Evolutionary conservation across 2,888 invertebrate species (phyloP), one percentile per base, ranked within the genome.

Genomic region (Mythimna pallens): DNA sequence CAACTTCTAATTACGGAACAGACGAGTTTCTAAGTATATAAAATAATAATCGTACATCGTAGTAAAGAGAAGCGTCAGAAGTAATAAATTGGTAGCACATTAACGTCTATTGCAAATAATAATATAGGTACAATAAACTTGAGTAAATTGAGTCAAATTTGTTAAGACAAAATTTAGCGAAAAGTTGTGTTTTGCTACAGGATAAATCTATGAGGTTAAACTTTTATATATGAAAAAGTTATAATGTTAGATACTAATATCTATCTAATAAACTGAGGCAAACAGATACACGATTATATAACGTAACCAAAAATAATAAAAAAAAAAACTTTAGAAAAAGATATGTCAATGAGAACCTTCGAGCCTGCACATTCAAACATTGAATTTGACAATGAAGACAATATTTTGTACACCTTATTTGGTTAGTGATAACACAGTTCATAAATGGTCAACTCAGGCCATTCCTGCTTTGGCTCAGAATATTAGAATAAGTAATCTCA

Each of bases 81-180:
- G 36, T 36, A 73, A 63, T 73, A 68, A 75, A 73, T 70, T 63
- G 30, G 65, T 69, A 55, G 20, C 10, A 54, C 40, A 76, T 73
- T 76, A 69, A 67, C 57, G 34, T 69, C 47, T 36, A n/a, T n/a
- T 17, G 55, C 25, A 69, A 68, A 76, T 68, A 57, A 47, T 71
- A 82, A 52, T 20, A 52, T 52, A n/a, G n/a, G n/a, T n/a, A 47
- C 57, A 40, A 67, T 61, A 66, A 76, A 74, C 76, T 85, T 59
- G 40, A 52, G 58, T 55, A 80, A 82, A 76, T 82, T 82, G 47
- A 63, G 43, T 65, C 55, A n/a, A 74, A 78, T 64, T 80, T 72
- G 47, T 59, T 1, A 59, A 40, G 55, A 30, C 70, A 3, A 12
- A n/a, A 70, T 59, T 83, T 76, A 70, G 62, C 9, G 20, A 34